These are phyloP conservation scores for Athene noctua DNA, from an alignment of 2,113 vertebrate species.

Conservation along the genomic window DNA sequence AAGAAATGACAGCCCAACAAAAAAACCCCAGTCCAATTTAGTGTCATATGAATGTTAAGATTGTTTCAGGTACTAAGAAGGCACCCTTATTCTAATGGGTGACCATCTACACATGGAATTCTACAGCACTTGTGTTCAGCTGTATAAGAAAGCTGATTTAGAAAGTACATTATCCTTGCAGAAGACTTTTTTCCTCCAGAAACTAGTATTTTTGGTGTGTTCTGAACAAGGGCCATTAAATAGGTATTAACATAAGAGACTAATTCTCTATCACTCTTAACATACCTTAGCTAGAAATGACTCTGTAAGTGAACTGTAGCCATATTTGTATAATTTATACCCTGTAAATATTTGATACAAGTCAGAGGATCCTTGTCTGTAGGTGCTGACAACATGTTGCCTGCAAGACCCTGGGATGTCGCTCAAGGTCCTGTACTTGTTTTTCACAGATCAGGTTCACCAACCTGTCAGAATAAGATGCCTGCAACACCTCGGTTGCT, in stretches of 20 bases:
- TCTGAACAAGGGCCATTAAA: background rate
- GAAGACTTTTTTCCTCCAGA: background rate
- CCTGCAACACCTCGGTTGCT: background rate
- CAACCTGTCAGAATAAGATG: background rate
- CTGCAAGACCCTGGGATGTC: background rate
- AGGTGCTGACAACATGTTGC: background rate
- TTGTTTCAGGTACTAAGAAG: background rate
- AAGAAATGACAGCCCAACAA: background rate
- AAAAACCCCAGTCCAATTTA: background rate
- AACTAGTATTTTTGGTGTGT: background rate
- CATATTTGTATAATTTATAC: background rate
- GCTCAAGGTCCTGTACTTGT: background rate
- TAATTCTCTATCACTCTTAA: background rate
- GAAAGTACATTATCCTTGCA: background rate
- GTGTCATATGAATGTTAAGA: background rate
- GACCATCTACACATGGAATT: background rate
- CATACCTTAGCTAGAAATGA: background rate
- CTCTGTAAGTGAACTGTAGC: background rate
- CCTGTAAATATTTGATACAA: background rate
- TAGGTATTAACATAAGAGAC: background rate
- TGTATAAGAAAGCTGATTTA: background rate
- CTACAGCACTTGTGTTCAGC: background rate
- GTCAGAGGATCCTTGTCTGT: background rate
- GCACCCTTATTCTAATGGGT: background rate
- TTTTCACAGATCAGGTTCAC: background rate